Base-by-base conservation (phyloP, 1,140 invertebrate species). In the Araneus ventricosus region DNA sequence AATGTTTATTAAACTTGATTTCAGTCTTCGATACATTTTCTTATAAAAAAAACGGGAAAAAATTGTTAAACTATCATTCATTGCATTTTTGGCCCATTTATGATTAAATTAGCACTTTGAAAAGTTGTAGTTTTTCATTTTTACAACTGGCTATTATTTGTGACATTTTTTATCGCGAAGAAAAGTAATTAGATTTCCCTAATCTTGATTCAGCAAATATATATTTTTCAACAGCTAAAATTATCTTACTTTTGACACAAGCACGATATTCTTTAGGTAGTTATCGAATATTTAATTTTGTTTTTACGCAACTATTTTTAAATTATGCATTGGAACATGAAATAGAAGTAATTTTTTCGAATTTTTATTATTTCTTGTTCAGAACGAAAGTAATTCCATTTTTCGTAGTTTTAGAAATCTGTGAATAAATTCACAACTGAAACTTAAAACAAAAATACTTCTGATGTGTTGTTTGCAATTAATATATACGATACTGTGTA, bases 1-100 rank as follows among this genome's bases (percentile, higher is more conserved):
- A 59, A 67, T 88, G 61, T 88, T 88, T 67, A 88, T 67, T 88
- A 88, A 88, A 88, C 37, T 37, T 88, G 86, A 63, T 24, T 37
- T 88, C 3, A 82, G 41, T 45, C n/a, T 41, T 20, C 24, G 39
- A 14, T 82, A 45, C 17, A 52, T 82, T 82, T 82, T 27, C n/a
- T 27, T 24, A 82, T 52, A 24, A 8, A 30, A 34, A 37, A 75
- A 20, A 14, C 24, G 27, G 7, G n/a, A 67, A 75, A 34, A 37
- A 34, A 34, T 75, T 75, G 17, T 30, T 75, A 75, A 75, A 37
- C 70, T 75, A 75, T 75, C 34, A 34, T 37, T 20, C 4, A 22
- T 17, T 34, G 14, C 34, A 75, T 75, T 75, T 75, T 75, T 17
- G 34, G 5, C 70, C 14, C 70, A 30, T 75, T 75, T 75, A 30